Percentiles rank a stretch among this genome's conserved stretches.
phyloP scores from a whole-genome alignment of 2,888 invertebrate species.

The Bhutanitis thaidina region DNA sequence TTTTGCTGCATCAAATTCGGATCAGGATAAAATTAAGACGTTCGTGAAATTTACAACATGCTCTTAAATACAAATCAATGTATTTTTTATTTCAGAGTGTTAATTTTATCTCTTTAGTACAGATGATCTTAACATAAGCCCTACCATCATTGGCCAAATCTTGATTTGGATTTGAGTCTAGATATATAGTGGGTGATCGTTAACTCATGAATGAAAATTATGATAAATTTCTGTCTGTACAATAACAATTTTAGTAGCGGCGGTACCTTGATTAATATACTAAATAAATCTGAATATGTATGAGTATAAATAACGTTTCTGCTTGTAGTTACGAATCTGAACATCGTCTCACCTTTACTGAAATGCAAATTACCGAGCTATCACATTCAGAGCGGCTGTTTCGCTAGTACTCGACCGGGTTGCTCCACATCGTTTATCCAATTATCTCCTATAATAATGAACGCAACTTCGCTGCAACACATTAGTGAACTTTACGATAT shows the following conservation, averaged over 20 bases:
- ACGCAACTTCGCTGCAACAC: constrained; percentile 4
- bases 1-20: neutral
- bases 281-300: constrained; percentile 8
- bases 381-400: constrained; percentile 36
- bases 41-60: neutral
- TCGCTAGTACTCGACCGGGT: constrained; percentile 42
- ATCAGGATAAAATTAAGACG: neutral
- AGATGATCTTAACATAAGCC: too few relatives aligned
- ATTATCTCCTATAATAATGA: constrained; percentile 30
- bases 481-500: neutral
- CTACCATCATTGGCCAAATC: too few relatives aligned
- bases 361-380: constrained; percentile 33
- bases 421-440: constrained; percentile 33
- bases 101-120: too few relatives aligned
- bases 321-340: neutral
- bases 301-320: constrained; percentile 1
- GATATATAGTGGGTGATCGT: too few relatives aligned
- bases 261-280: too few relatives aligned
- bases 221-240: too few relatives aligned
- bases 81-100: too few relatives aligned
- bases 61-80: too few relatives aligned
- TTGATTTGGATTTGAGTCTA: too few relatives aligned
- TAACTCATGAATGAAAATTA: too few relatives aligned
- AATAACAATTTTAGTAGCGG: too few relatives aligned
- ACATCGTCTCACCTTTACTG: constrained; percentile 36